Percentiles rank a stretch among this genome's conserved stretches.
Conservation (phyloP, 2,888 invertebrate genomes). For the Leptinotarsa peninsularis region DNA sequence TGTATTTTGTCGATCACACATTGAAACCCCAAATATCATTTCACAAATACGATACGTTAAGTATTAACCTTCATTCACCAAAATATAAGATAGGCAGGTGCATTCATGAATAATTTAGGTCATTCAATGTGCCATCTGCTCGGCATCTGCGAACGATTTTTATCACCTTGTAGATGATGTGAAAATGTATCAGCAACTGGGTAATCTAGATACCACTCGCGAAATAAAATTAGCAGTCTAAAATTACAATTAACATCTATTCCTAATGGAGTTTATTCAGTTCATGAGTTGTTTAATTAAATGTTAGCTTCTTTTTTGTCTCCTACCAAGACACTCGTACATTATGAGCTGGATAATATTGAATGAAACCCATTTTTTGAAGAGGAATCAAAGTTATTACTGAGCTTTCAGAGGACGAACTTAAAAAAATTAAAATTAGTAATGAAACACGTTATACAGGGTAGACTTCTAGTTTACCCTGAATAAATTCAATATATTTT, state of each 20-base stretch:
- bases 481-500: no score
- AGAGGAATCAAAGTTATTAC: no score
- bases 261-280: not conserved
- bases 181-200: conserved; percentile 15
- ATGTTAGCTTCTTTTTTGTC: not conserved
- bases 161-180: conserved; percentile 19
- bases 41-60: not conserved
- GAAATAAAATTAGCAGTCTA: conserved; percentile 3
- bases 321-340: no score
- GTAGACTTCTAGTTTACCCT: no score
- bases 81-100: not conserved
- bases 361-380: no score
- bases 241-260: conserved; percentile 14
- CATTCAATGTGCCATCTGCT: conserved; percentile 8
- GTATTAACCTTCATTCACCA: not conserved
- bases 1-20: no score
- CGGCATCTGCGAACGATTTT: conserved; percentile 5
- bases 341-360: no score
- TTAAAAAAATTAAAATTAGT: no score
- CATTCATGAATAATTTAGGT: not conserved
- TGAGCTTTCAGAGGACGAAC: no score
- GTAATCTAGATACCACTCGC: conserved; percentile 14
- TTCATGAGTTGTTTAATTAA: not conserved
- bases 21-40: no score
- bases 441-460: no score